phyloP scores from a whole-genome alignment of 2,888 invertebrate species.

The Euzophera pinguis region DNA sequence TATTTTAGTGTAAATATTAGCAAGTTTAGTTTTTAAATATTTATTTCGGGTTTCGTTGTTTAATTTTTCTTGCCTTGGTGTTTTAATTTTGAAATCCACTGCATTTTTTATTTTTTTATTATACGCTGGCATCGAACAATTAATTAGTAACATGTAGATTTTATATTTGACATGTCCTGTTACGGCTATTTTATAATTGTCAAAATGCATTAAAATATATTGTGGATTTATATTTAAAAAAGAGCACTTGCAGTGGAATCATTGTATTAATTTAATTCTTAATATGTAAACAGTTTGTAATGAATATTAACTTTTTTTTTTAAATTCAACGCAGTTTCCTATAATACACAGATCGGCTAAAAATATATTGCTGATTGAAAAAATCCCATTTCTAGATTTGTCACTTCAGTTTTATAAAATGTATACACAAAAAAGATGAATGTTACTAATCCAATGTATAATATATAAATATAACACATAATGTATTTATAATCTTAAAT shows the following conservation, averaged over 20 bases:
- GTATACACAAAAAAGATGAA: too few relatives aligned
- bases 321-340: too few relatives aligned
- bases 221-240: not conserved
- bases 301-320: too few relatives aligned
- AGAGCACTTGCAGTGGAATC: not conserved
- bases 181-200: not conserved
- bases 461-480: too few relatives aligned
- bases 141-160: not conserved
- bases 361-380: too few relatives aligned
- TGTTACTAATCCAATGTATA: too few relatives aligned
- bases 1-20: conserved; percentile 27
- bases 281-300: too few relatives aligned
- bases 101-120: not conserved
- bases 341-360: too few relatives aligned
- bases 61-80: conserved; percentile 19
- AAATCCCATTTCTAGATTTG: too few relatives aligned
- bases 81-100: not conserved
- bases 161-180: not conserved
- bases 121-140: not conserved
- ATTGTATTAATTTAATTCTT: too few relatives aligned
- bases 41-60: conserved; percentile 23
- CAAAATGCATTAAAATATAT: not conserved
- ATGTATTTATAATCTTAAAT: too few relatives aligned
- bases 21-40: conserved; percentile 25
- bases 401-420: too few relatives aligned